phyloP scores from a whole-genome alignment of 2,888 invertebrate genomes.

The Lepidocyrtinus sp. region DNA sequence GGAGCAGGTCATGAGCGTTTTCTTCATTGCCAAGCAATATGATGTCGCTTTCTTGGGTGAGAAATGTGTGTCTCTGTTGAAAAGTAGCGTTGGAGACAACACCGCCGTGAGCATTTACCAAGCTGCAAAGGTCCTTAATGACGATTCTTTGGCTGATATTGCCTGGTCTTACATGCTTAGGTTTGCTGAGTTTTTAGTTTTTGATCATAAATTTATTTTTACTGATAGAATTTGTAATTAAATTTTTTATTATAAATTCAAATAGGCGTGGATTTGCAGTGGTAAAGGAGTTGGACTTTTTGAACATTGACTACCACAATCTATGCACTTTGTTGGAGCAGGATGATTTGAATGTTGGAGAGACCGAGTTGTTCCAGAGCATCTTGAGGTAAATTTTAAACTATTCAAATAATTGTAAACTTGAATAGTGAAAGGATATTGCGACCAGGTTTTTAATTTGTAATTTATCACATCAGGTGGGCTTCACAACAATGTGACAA shows the following conservation, averaged over 20 bases:
- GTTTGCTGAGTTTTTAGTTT: constrained; percentile 10
- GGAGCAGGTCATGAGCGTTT: constrained; percentile 65
- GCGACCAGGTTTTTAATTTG: too few relatives aligned
- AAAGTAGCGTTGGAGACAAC: constrained; percentile 64
- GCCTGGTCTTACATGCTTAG: constrained; percentile 62
- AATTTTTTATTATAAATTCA: too few relatives aligned
- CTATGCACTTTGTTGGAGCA: constrained; percentile 59
- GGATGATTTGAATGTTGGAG: constrained; percentile 65
- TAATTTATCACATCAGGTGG: constrained; percentile 48
- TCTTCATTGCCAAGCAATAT: constrained; percentile 63
- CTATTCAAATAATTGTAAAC: too few relatives aligned
- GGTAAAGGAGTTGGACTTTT: constrained; percentile 61
- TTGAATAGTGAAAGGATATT: background rate
- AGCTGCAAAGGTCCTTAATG: constrained; percentile 63
- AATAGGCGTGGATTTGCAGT: constrained; percentile 64
- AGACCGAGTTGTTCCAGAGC: constrained; percentile 62
- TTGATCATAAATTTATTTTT: background rate
- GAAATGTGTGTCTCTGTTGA: constrained; percentile 60
- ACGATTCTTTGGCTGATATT: constrained; percentile 60
- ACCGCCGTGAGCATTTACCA: constrained; percentile 64
- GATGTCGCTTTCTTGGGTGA: constrained; percentile 62
- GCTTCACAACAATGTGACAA: constrained; percentile 61
- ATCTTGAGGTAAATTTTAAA: constrained; percentile 47
- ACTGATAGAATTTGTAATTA: background rate
- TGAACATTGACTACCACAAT: constrained; percentile 60